Evolutionary conservation across 2,888 invertebrate species (phyloP), one percentile per base, ranked within the genome.

Genomic region (Orthosia gracilis): DNA sequence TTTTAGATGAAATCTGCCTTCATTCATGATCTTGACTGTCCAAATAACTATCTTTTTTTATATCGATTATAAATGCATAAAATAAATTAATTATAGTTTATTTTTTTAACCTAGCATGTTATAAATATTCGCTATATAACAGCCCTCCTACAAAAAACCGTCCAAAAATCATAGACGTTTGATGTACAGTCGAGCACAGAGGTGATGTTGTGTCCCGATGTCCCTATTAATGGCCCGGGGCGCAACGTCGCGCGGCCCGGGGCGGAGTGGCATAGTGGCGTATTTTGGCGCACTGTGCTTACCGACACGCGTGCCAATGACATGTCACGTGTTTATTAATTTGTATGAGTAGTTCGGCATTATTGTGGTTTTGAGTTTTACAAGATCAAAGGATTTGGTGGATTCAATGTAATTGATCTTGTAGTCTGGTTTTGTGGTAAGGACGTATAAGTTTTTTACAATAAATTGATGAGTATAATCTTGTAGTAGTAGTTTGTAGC

Each of bases 271-370:
- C 40, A 7, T 59, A 13, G 21, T 61, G 45, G 63, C 63, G 26
- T 68, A 52, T 23, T 23, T 31, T 83, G 73, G 67, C 67, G 73
- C 54, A 73, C 47, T 47, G 26, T 31, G 73, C 69, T 75, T 47
- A 52, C 50, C 72, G 59, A 75, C 66, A 73, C 76, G 77, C 73
- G 76, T 86, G 86, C 62, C 69, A 50, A 18, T 87, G 87, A 85
- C 84, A 63, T 84, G 82, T 84, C 86, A 73, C 77, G 78, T 84
- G 84, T 57, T 69, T 76, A 84, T 87, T 85, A 85, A 80, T 76
- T 78, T 78, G 64, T 81, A 70, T 55, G 68, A 73, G 50, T 73
- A 83, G 76, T 72, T 69, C 11, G 23, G 69, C 72, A 84, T 76
- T 62, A 73, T 83, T 81, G 50, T 63, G 45, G 21, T 18, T 71